These are phyloP conservation scores for Callinectes sapidus DNA, from an alignment of 2,888 invertebrate species.

Conservation along the genomic window DNA sequence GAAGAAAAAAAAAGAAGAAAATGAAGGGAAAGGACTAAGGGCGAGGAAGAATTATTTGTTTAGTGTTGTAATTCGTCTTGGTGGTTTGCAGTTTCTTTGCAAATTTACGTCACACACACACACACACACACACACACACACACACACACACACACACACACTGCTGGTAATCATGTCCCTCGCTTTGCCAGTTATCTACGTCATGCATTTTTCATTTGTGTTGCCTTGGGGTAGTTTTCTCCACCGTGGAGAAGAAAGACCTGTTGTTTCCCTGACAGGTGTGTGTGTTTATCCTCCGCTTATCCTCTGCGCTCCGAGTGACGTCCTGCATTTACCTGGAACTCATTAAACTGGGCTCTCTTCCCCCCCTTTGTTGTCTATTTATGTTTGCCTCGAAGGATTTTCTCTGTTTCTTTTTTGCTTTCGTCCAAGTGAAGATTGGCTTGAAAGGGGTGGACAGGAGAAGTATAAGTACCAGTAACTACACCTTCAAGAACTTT, in stretches of 20 bases:
- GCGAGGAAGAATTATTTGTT: not conserved
- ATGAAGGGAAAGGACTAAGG: not conserved
- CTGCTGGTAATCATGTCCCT: not conserved
- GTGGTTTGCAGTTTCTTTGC: not conserved
- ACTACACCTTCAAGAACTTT: not conserved
- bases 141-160: not conserved
- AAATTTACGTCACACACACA: not conserved
- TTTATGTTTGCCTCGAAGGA: not conserved
- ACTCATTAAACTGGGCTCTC: not conserved
- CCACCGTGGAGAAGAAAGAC: not conserved
- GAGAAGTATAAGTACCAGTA: not conserved
- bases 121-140: not conserved
- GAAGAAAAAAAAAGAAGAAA: not conserved
- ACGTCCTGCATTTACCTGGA: not conserved
- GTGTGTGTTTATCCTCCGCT: not conserved
- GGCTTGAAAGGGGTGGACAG: not conserved
- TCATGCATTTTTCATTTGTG: not conserved
- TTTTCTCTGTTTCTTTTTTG: not conserved
- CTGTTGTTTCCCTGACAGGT: not conserved
- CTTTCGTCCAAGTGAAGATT: not conserved
- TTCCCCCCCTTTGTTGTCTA: not conserved
- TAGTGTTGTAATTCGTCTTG: not conserved
- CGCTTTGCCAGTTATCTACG: not conserved
- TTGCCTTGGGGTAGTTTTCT: not conserved
- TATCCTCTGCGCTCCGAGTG: not conserved